Evolutionary conservation across 2,113 vertebrate genomes (phyloP).

Genomic region (Cepphus grylle): DNA sequence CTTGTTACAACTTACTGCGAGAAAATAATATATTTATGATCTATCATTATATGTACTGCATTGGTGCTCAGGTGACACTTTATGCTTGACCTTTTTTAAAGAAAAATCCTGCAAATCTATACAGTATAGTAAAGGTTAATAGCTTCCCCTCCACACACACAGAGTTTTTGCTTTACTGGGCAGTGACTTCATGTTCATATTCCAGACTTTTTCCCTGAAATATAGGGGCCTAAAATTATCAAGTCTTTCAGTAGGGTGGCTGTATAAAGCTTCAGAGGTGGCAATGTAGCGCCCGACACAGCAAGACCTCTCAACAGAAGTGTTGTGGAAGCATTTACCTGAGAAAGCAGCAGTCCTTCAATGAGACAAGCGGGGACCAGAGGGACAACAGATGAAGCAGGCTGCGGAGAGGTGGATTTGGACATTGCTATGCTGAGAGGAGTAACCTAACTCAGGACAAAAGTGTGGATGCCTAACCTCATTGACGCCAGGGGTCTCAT

Average conservation of each 20-base stretch:
- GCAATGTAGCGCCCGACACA: background rate
- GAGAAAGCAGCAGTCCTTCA: background rate
- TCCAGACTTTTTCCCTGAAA: background rate
- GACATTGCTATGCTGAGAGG: background rate
- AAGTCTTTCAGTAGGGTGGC: background rate
- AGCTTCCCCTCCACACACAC: too few species aligned
- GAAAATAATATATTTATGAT: background rate
- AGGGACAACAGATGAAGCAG: background rate
- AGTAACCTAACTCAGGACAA: fast-evolving
- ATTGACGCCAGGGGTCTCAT: background rate
- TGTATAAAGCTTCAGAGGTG: background rate
- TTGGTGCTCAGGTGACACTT: background rate
- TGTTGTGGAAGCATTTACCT: background rate
- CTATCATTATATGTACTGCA: background rate
- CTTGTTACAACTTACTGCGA: background rate
- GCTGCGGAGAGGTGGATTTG: background rate
- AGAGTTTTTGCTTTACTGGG: background rate
- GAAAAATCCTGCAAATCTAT: background rate
- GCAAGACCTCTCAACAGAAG: background rate
- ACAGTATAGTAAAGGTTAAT: background rate
- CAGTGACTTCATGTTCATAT: background rate
- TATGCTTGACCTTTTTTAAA: background rate
- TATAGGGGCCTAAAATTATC: background rate
- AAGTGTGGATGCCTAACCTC: background rate
- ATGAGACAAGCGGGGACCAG: fast-evolving